Conservation (phyloP, 2,888 invertebrate species). For the Dorcus hopei region DNA sequence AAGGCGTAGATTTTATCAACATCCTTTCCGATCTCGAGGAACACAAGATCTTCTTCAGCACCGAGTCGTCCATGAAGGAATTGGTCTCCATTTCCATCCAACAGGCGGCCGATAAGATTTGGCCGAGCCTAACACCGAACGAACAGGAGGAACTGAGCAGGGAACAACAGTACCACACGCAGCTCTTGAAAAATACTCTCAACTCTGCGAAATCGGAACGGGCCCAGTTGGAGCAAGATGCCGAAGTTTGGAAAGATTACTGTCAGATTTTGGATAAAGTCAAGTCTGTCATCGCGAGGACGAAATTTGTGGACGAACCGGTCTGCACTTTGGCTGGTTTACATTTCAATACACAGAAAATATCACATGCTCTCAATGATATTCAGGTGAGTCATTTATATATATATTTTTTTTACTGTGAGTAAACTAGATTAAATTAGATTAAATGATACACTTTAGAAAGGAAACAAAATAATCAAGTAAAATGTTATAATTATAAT, state of each 20-base stretch:
- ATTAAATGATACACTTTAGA: background rate
- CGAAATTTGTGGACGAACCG: slow-evolving; percentile 74
- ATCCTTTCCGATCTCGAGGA: slow-evolving; percentile 79
- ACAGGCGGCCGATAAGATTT: slow-evolving; percentile 81
- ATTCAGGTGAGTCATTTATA: slow-evolving; percentile 62
- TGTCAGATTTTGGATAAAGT: slow-evolving; percentile 75
- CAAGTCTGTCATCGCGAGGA: slow-evolving; percentile 69
- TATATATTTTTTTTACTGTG: background rate
- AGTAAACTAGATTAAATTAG: background rate
- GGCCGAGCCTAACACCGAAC: slow-evolving; percentile 76
- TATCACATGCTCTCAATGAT: slow-evolving; percentile 72
- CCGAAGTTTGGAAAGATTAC: slow-evolving; percentile 84
- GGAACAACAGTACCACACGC: slow-evolving; percentile 78
- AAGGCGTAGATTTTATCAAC: slow-evolving; percentile 86
- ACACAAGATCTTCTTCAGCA: slow-evolving; percentile 81
- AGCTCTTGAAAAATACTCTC: slow-evolving; percentile 75
- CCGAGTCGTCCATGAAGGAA: slow-evolving; percentile 73
- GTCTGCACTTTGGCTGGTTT: slow-evolving; percentile 76
- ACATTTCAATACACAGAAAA: slow-evolving; percentile 79
- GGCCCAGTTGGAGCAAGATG: slow-evolving; percentile 76
- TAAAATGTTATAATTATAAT: too few species aligned
- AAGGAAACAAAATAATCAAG: too few species aligned
- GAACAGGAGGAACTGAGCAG: slow-evolving; percentile 82
- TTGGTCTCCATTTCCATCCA: slow-evolving; percentile 79
- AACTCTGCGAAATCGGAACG: slow-evolving; percentile 79